A percentile compares a stretch with the other conserved stretches of the same genome.
phyloP scores from a whole-genome alignment of 2,888 invertebrate species.

The Phyllotreta striolata region DNA sequence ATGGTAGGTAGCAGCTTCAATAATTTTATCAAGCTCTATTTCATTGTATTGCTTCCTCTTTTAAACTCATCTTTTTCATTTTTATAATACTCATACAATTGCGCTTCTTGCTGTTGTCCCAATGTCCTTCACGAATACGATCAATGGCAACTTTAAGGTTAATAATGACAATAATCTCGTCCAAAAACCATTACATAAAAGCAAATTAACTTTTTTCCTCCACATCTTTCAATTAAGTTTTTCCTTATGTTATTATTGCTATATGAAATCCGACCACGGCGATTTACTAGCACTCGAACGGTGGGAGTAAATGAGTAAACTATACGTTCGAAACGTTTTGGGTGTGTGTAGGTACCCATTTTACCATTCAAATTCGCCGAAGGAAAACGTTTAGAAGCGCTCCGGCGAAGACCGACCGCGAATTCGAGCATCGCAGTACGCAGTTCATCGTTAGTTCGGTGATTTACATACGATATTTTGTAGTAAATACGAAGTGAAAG shows the following conservation, averaged over 20 bases:
- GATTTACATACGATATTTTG: background rate
- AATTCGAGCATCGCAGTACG: background rate
- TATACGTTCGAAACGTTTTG: background rate
- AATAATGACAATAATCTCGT: too few relatives aligned
- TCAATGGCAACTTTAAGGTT: too few relatives aligned
- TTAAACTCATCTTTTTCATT: slow-evolving; percentile 1
- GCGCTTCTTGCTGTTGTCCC: background rate
- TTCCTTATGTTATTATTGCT: slow-evolving; percentile 5
- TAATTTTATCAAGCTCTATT: background rate
- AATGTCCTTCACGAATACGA: too few relatives aligned
- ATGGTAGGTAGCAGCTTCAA: too few relatives aligned
- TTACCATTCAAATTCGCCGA: slow-evolving; percentile 24
- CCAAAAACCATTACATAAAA: too few relatives aligned
- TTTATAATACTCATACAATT: too few relatives aligned
- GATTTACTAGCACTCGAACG: background rate
- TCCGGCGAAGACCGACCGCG: background rate
- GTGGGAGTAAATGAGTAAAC: slow-evolving; percentile 25
- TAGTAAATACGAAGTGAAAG: background rate
- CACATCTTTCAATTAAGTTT: background rate
- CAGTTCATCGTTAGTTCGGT: slow-evolving; percentile 6
- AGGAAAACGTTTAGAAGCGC: slow-evolving; percentile 11
- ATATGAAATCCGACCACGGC: background rate
- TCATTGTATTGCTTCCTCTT: background rate
- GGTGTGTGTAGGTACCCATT: slow-evolving; percentile 1
- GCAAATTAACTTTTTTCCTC: too few relatives aligned